Base-by-base conservation (phyloP, 2,797 vertebrate species). In the Dicrostonyx torquatus region DNA sequence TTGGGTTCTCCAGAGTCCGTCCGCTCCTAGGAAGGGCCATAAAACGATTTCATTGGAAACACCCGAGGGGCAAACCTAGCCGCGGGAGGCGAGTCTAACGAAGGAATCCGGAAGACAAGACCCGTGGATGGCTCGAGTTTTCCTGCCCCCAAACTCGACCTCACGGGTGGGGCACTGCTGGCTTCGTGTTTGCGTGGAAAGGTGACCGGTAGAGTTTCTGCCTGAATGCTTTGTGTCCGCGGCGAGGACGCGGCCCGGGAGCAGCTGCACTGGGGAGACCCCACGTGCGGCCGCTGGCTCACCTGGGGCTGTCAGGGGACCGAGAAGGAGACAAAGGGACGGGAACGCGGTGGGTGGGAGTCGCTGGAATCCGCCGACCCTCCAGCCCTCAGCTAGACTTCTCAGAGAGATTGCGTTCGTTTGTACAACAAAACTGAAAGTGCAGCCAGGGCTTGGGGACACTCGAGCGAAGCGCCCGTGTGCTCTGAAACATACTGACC, bases 401-500 rank as follows among this genome's bases (percentile, higher is more conserved):
- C 83, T 85, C 64, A 15, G 20, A 37, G 26, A 87, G 48, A 60
- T 58, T 50, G 89, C 24, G 40, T 91, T 95, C 84, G 58, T 58
- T 91, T 91, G 43, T n/a, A 62, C 72, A 93, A 72, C 87, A 95
- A 94, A 96, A 95, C 73, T 91, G 94, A 93, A 96, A 94, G 72
- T 88, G 93, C 45, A 48, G 91, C 76, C 50, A 93, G 87, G 58
- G 73, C 80, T 90, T 66, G 89, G 80, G 88, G 77, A 96, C 80
- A 89, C 94, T 97, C 60, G 76, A 82, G 80, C 64, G 55, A 75
- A 62, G 89, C 68, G 80, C 58, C 73, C 87, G 73, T 83, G 94
- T 84, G 79, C 94, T 97, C 96, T 95, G 87, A 97, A 97, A 89
- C 72, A 53, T 62, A 75, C 80, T 85, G 94, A 87, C 79, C 26